Evolutionary conservation across 2,113 vertebrate species (phyloP), one percentile per base, ranked within the genome.

Genomic region (Scartelaos histophorus): DNA sequence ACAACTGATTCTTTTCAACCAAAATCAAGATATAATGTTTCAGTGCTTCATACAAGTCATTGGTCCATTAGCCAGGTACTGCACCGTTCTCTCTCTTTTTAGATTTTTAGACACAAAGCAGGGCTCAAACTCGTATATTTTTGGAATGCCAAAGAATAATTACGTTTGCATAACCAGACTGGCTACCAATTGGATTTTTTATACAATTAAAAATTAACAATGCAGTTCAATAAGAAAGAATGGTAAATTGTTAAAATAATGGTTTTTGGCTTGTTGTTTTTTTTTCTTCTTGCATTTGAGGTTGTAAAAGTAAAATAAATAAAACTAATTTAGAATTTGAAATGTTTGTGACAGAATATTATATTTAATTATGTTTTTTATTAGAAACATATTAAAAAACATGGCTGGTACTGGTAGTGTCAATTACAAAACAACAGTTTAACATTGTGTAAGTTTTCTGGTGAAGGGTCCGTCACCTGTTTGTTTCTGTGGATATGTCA

Each of bases 1-100:
- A 73, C n/a, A 76, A 71, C 81, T 66, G 65, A 21, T 54, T 72
- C 61, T 69, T 71, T 51, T 57, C 71, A 61, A 9, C 70, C 24
- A 13, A 53, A 76, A 76, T 70, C 65, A 51, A n/a, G 38, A 60
- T 61, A 12, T 7, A 45, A 71, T 35, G 67, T 71, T 67, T 35
- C 70, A 54, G 67, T 74, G 73, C 71, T 58, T 76, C 71, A 72
- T 35, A 49, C 67, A 49, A 61, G 13, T 19, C 29, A 19, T 19
- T 57, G 34, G 34, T n/a, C 19, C 51, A 54, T n/a, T 19, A 21
- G 7, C 1, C 51, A 9, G 17, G 51, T n/a, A 11, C 51, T n/a
- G 51, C 51, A 54, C 51, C 21, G n/a, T 54, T 21, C 9, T 54
- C 51, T 1, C 17, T 19, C 16, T 54, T 17, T 17, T 51, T 51